A percentile compares a stretch with the other conserved stretches of the same genome.
phyloP scores from a whole-genome alignment of 2,888 invertebrate species.

The Oscheius myriophilus region DNA sequence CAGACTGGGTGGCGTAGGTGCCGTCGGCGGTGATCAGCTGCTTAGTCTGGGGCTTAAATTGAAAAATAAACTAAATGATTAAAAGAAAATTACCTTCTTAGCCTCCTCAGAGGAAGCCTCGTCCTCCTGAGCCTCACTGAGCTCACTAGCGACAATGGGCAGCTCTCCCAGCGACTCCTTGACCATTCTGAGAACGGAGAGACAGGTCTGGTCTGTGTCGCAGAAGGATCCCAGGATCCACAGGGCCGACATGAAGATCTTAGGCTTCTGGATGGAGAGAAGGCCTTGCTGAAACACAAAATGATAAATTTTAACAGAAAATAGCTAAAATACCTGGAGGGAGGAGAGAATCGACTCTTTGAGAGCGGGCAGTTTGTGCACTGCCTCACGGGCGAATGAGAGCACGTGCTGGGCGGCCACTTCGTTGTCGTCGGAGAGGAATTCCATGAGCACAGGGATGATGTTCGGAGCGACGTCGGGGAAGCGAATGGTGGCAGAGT shows the following conservation, averaged over 20 bases:
- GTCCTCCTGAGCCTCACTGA: constrained; percentile 80
- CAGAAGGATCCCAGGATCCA: constrained; percentile 99
- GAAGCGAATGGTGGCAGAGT: constrained; percentile 77
- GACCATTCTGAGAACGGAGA: constrained; percentile 61
- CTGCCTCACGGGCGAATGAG: constrained; percentile 93
- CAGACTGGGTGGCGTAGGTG: constrained; percentile 97
- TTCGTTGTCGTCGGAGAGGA: constrained; percentile 79
- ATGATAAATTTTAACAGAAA: not conserved
- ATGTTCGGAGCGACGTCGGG: constrained; percentile 93
- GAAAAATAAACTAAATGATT: not conserved
- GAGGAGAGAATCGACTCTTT: constrained; percentile 80
- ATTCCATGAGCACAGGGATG: constrained; percentile 89
- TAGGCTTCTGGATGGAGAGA: constrained; percentile 86
- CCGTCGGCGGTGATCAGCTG: constrained; percentile 96
- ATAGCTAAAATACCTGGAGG: constrained; percentile 51
- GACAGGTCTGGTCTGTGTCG: constrained; percentile 76
- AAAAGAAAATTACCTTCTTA: constrained; percentile 76
- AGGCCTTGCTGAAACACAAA: constrained; percentile 81
- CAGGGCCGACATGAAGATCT: constrained; percentile 89
- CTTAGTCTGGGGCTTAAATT: not conserved
- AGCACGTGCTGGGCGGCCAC: constrained; percentile 92
- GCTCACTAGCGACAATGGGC: constrained; percentile 77
- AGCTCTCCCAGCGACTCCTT: constrained; percentile 72
- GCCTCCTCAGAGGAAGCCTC: constrained; percentile 20
- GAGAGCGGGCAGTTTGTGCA: constrained; percentile 87